A percentile compares a stretch with the other conserved stretches of the same genome.
phyloP scores from a whole-genome alignment of 2,888 invertebrate genomes.

The Archips xylosteana region DNA sequence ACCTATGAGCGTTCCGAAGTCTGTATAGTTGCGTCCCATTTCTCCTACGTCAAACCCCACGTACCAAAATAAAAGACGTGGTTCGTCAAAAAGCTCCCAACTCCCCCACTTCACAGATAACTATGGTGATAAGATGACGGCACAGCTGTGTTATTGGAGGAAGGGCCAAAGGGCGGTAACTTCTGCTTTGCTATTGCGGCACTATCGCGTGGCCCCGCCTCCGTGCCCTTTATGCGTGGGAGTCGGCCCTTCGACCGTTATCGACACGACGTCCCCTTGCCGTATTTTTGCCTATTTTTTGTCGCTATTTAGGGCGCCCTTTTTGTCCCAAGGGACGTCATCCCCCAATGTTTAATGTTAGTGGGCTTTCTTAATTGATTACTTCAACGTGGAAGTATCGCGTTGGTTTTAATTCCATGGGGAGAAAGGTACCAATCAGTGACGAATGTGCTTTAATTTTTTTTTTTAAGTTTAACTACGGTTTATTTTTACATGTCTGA shows the following conservation, averaged over 20 bases:
- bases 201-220: background rate
- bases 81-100: constrained; percentile 8
- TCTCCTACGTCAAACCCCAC: background rate
- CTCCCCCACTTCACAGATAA: background rate
- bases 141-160: constrained; percentile 1
- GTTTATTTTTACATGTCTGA: constrained; percentile 7
- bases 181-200: constrained; percentile 1
- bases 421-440: background rate
- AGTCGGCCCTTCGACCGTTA: constrained; percentile 15
- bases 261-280: background rate
- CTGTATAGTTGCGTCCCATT: background rate
- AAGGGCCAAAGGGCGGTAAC: constrained; percentile 4
- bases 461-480: background rate
- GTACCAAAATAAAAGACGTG: background rate
- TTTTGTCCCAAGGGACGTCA: background rate
- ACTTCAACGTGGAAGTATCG: background rate
- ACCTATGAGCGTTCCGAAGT: background rate
- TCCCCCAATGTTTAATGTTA: background rate
- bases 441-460: background rate
- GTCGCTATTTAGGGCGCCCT: background rate
- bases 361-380: background rate
- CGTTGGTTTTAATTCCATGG: background rate
- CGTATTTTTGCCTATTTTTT: no score
- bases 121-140: constrained; percentile 9
- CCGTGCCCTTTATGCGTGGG: constrained; percentile 17